These are phyloP conservation scores for Apotomis betuletana DNA, from an alignment of 2,888 invertebrate genomes.

Conservation along the genomic window DNA sequence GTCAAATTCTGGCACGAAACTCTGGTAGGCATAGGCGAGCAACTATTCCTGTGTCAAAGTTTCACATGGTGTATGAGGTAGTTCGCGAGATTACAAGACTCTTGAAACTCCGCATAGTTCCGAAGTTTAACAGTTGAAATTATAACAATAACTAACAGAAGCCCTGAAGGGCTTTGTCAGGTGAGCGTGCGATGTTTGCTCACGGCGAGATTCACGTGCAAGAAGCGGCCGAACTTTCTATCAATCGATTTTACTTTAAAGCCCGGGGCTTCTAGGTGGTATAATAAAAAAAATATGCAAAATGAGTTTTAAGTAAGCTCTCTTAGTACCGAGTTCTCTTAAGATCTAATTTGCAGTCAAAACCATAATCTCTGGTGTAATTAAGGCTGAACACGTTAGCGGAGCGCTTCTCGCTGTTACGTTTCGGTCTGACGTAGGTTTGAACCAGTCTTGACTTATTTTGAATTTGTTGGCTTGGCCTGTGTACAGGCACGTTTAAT, in stretches of 20 bases:
- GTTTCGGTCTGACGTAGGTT: background rate
- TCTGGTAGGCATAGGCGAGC: background rate
- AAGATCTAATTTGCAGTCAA: conserved; percentile 8
- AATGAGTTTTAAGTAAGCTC: background rate
- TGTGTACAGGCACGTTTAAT: background rate
- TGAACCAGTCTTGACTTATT: background rate
- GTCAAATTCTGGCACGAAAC: conserved; percentile 3
- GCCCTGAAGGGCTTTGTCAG: background rate
- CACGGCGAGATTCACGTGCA: background rate
- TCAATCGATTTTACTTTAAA: too few relatives aligned
- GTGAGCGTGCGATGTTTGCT: background rate
- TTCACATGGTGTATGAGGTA: conserved; percentile 10
- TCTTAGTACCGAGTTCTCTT: background rate
- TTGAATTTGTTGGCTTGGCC: too few relatives aligned
- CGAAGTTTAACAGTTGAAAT: background rate
- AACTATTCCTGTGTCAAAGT: conserved; percentile 23
- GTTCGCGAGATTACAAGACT: conserved; percentile 5
- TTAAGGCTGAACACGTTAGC: conserved; percentile 9
- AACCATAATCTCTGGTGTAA: background rate
- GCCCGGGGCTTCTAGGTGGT: too few relatives aligned
- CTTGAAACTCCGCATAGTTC: background rate
- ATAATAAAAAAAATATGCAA: background rate
- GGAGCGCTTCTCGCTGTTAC: background rate
- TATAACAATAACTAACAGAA: background rate
- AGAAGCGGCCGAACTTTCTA: background rate